Evolutionary conservation across 2,113 vertebrate species (phyloP), one percentile per base, ranked within the genome.

Genomic region (Cyphomyrus plagiostoma): DNA sequence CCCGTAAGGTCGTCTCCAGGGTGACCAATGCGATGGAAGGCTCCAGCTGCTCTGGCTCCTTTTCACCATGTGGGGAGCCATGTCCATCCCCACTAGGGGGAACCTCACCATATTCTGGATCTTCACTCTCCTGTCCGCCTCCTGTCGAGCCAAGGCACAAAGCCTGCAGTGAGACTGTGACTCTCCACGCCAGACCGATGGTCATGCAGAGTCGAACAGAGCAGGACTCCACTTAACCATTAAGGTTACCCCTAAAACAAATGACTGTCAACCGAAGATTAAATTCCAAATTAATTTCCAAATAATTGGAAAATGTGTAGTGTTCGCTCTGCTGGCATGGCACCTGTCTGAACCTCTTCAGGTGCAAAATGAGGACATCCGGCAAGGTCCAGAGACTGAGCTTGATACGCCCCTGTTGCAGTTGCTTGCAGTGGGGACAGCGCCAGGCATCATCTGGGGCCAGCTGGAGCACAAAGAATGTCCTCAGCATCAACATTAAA

Each of bases 21-120:
- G 97, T 5, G 98, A 98, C 97, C 98, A 98, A 91, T 98, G 98
- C 0, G 98, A 98, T 0, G 97, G 97, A 88, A 99, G 95, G 56
- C 97, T 99, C 98, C 98, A 99, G 95, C 97, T 98, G 96, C 98
- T 98, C 95, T 99, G 98, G 92, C 98, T 99, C 89, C 98, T 96
- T 90, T 99, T 98, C 4, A 99, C 98, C 91, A 99, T 98, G 0
- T 99, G 98, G 5, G 98, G 98, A 0, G 98, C 98, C 98, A 99
- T 99, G 94, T 99, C 98, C 95, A 99, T 96, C 84, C 97, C 97
- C 0, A 94, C 95, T 90, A 98, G 94, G 0, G 98, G 98, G 91
- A 99, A 99, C 82, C 95, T 96, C 91, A 99, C 97, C 97, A 99
- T 97, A 94, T 98, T 99, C 90, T 99, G 97, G 89, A 99, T 96